Conservation (phyloP, 2,888 invertebrate species). For the Mesorhabditis spiculigera region DNA sequence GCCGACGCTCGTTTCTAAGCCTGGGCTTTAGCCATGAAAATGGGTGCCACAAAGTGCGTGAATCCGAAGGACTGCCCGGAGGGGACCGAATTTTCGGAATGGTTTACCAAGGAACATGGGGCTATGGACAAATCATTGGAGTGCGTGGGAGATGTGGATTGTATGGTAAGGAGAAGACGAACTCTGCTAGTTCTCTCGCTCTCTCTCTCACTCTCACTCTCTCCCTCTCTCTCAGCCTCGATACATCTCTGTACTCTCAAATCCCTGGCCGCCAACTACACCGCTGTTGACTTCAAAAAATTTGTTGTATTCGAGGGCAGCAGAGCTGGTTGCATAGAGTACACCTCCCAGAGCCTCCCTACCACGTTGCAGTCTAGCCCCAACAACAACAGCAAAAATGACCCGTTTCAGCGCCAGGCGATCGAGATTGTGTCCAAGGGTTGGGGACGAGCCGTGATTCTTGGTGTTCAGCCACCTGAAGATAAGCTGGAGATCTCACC, state of each 20-base stretch:
- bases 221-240: too few relatives aligned
- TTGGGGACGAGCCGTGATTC: not conserved
- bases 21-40: constrained; percentile 2
- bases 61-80: constrained; percentile 4
- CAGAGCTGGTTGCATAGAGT: too few relatives aligned
- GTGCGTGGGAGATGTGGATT: not conserved
- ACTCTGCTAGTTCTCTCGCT: too few relatives aligned
- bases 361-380: too few relatives aligned
- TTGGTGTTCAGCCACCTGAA: not conserved
- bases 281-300: too few relatives aligned
- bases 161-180: not conserved
- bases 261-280: too few relatives aligned
- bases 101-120: not conserved
- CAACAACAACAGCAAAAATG: too few relatives aligned
- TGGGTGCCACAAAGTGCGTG: not conserved
- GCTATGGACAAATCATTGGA: not conserved
- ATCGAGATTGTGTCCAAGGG: not conserved
- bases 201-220: too few relatives aligned
- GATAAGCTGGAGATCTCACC: not conserved
- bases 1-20: not conserved
- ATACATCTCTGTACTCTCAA: too few relatives aligned
- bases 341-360: too few relatives aligned
- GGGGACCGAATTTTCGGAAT: constrained; percentile 2
- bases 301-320: too few relatives aligned
- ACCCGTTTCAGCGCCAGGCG: too few relatives aligned